Base-by-base conservation (phyloP, 2,888 invertebrate species). In the Aporophyla lueneburgensis region DNA sequence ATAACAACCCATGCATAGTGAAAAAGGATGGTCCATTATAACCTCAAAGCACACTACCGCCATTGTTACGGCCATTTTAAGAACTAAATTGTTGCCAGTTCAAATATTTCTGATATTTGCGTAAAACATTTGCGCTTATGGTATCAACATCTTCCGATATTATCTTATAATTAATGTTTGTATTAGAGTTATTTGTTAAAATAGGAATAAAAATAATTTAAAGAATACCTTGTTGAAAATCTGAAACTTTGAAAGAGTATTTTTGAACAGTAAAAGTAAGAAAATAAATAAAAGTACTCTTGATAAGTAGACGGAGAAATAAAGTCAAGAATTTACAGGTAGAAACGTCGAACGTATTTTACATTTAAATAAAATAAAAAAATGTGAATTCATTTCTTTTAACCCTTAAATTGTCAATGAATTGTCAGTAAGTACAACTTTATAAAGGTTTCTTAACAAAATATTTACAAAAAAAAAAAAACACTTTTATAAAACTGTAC, bases 111-210 rank as follows among this genome's bases (percentile, higher is more conserved):
- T 91, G 92, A 93, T 91, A 89, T 89, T 88, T 87, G 90, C 89
- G 79, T 85, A 82, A 77, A 76, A 80, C 49, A 80, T 81, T 81
- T 87, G 79, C 80, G 81, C 75, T 82, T 85, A 93, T 93, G 93
- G 93, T 94, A 93, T 92, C 90, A 93, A 94, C 91, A 93, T 93
- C 89, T 92, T 93, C 93, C 91, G 86, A 86, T 89, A 90, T 87
- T 89, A 89, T 78, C 87, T 89, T 88, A 92, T 89, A 92, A 92
- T 89, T 93, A 93, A 91, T 90, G 86, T 92, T 93, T 93, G 93
- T 86, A 94, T 93, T 95, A 95, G 94, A 94, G 94, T 95, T 95
- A 95, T 93, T 94, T 94, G 95, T 95, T 95, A 95, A 92, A 90
- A 71, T 78, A 85, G 78, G 87, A 89, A 91, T 88, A 91, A 90